Conservation (phyloP, 1,140 invertebrate species). For the Solenopsis fugax region DNA sequence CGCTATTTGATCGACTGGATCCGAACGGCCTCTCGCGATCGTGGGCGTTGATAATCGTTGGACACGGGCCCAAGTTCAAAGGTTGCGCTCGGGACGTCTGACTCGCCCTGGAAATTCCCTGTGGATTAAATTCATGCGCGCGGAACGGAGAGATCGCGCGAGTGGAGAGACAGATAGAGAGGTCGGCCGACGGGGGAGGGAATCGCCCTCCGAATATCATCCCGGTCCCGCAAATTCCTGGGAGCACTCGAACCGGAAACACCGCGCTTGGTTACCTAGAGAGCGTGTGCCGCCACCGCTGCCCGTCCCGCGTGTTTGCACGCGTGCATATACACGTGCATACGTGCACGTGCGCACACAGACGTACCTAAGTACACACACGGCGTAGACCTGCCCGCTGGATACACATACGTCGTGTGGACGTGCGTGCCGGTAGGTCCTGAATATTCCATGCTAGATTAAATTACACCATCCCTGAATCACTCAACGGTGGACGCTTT, state of each 20-base stretch:
- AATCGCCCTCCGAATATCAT: constrained; percentile 59
- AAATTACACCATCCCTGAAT: constrained; percentile 50
- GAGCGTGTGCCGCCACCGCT: constrained; percentile 1
- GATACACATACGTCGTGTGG: neutral
- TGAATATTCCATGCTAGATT: constrained; percentile 58
- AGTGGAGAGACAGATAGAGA: constrained; percentile 17
- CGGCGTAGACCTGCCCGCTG: neutral
- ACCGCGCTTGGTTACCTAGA: constrained; percentile 58
- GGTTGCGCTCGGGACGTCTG: constrained; percentile 60
- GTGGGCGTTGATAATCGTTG: constrained; percentile 51
- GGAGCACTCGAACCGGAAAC: constrained; percentile 63
- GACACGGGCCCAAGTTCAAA: constrained; percentile 59
- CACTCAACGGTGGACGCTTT: constrained; percentile 29
- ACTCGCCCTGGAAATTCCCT: constrained; percentile 65
- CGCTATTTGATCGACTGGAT: constrained; percentile 61
- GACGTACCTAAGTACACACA: neutral
- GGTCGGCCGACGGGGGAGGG: too few species aligned
- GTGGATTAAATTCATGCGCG: constrained; percentile 74
- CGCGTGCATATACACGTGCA: neutral
- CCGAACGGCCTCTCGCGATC: constrained; percentile 30
- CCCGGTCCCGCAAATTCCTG: constrained; percentile 58
- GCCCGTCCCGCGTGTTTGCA: neutral
- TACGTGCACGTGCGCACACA: too few species aligned
- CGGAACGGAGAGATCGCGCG: constrained; percentile 11
- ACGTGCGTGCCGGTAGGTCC: constrained; percentile 33